Base-by-base conservation (phyloP, 2,888 invertebrate genomes). In the Trichopoda pennipes region DNA sequence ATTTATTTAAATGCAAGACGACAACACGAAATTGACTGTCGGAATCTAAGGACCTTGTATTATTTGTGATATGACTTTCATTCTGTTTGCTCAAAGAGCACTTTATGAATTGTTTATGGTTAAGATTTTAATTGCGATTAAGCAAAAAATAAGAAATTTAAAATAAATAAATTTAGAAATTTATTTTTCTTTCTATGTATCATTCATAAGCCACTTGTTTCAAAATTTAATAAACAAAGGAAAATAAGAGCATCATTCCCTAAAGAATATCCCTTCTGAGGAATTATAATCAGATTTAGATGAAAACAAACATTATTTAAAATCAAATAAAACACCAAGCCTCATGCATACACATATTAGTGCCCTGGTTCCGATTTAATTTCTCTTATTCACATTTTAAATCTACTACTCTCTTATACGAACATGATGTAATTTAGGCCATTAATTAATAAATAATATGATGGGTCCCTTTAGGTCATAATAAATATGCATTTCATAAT, bases 391-490 rank as follows among this genome's bases (percentile, higher is more conserved):
- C 4, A 35, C 7, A 14, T 35, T n/a, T 47, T 55, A 17, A 17
- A 1, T 3, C 23, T 17, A 19, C 21, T 75, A n/a, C 14, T 32
- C 21, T 23, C 47, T 35, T 61, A 23, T 47, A 14, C n/a, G 47
- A 66, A 66, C 72, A 61, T 73, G 42, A 81, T 76, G 76, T 73
- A 76, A 76, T 81, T 81, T 51, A 81, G 81, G 80, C 76, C 80
- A 81, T 81, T 81, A 76, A 81, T 81, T 81, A 81, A 81, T 73
- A 76, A 73, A 68, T 76, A 81, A 81, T 81, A 73, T 61, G 72
- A 68, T 68, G 32, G 35, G 44, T 72, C 72, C 81, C 81, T 73
- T 56, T 14, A 68, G 81, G 81, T 73, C 68, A 73, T 73, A 73
- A 73, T 76, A 81, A 81, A 72, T 66, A 69, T 74, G 64, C 74